Conservation (phyloP, 1,140 invertebrate species). For the Lethocerus indicus region DNA sequence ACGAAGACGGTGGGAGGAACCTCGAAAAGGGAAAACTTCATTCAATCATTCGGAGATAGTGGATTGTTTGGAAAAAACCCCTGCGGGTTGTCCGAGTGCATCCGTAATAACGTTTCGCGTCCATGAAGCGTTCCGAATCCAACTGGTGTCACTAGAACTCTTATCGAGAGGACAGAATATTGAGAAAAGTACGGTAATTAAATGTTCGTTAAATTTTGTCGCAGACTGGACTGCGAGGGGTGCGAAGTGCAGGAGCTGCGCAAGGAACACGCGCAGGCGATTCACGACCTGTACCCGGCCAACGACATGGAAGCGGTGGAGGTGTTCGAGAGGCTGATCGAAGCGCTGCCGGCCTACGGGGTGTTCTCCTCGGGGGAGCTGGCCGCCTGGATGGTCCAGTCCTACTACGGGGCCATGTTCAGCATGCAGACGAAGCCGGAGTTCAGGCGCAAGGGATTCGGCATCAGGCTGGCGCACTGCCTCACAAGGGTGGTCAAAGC, state of each 20-base stretch:
- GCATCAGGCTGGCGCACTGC: slow-evolving; percentile 43
- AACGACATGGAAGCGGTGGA: slow-evolving; percentile 69
- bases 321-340: slow-evolving; percentile 59
- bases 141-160: too few species aligned
- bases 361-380: slow-evolving; percentile 32
- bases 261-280: slow-evolving; percentile 55
- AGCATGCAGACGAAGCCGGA: slow-evolving; percentile 76
- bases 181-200: neutral
- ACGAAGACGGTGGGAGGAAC: too few species aligned
- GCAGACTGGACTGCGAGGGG: slow-evolving; percentile 14
- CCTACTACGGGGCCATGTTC: slow-evolving; percentile 77
- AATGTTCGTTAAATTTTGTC: slow-evolving; percentile 3
- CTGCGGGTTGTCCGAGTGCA: too few species aligned
- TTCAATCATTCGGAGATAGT: too few species aligned
- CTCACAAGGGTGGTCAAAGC: slow-evolving; percentile 49
- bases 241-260: slow-evolving; percentile 46
- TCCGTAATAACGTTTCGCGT: too few species aligned
- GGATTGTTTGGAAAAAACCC: too few species aligned
- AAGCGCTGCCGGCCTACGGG: slow-evolving; percentile 53
- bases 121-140: too few species aligned
- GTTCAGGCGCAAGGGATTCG: slow-evolving; percentile 56
- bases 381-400: slow-evolving; percentile 33
- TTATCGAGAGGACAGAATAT: too few species aligned
- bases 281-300: slow-evolving; percentile 67
- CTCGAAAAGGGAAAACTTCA: too few species aligned